Base-by-base conservation (phyloP, 2,797 vertebrate genomes). In the Phataginus tetradactyla region DNA sequence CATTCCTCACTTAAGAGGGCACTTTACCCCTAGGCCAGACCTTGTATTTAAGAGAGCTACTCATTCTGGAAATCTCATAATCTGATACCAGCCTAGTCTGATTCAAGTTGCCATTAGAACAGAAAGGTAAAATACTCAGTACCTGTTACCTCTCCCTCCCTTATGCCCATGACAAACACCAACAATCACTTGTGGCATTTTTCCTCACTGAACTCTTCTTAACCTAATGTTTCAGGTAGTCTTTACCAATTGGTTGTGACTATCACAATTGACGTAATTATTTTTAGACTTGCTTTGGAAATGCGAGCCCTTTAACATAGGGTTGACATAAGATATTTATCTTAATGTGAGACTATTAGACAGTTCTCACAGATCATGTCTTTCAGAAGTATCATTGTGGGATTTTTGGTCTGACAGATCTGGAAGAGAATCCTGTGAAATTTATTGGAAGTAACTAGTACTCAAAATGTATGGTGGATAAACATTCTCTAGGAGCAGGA, bases 401-500 rank as follows among this genome's bases (percentile, higher is more conserved):
- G 29, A 53, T 91, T 79, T 83, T 78, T 53, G 72, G 91, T n/a
- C 68, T 93, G 61, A 86, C 18, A 34, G 21, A 74, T 72, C 72
- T 49, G n/a, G n/a, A 49, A 95, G 37, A 84, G 45, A 86, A 84
- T 20, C 49, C n/a, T 71, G 20, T 25, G 23, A 53, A 77, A 42
- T 81, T 45, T 72, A 8, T n/a, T 55, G 15, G 14, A 51, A 42
- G 37, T 66, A 53, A 83, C 7, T 20, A 39, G 23, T 25, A 20
- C 27, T 42, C 63, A 61, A 88, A 93, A 71, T 20, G 32, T 49
- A 66, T 1, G 14, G 27, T 42, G 13, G 64, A 37, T 75, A 53
- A 32, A 72, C 91, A 96, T 96, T 86, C 45, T 86, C 27, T 90
- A 51, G 11, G 27, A 91, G 74, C 0, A 64, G n/a, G 57, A 64